Percentiles rank a stretch among this genome's conserved stretches.
These are phyloP conservation scores for Oryzias curvinotus DNA, from an alignment of 2,113 vertebrate genomes.

Conservation along the genomic window DNA sequence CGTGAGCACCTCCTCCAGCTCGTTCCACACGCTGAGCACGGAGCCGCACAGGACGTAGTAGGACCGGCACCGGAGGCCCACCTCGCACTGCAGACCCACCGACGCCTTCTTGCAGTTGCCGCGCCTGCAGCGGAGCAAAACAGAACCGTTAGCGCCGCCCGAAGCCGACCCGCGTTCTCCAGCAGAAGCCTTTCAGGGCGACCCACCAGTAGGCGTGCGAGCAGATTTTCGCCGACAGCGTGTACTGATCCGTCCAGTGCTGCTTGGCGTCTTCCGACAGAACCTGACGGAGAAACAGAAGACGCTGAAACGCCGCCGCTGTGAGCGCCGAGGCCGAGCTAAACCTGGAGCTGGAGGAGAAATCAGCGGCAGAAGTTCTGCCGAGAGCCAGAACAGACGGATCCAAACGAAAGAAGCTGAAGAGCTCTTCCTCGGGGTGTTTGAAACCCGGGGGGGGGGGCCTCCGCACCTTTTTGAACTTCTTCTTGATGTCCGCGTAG, in stretches of 20 bases:
- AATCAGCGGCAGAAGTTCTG: no score
- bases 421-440: no score
- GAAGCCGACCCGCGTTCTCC: no score
- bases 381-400: no score
- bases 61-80: slow-evolving; percentile 91
- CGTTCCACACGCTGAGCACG: slow-evolving; percentile 96
- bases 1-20: slow-evolving; percentile 93
- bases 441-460: no score
- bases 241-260: slow-evolving; percentile 95
- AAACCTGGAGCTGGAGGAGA: no score
- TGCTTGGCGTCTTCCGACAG: slow-evolving; percentile 91
- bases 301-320: no score
- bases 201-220: slow-evolving; percentile 95
- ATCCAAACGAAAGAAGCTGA: no score
- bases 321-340: no score
- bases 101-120: slow-evolving; percentile 98
- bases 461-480: slow-evolving; percentile 90
- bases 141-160: background rate
- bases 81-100: slow-evolving; percentile 92
- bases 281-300: slow-evolving; percentile 73
- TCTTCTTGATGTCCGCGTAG: slow-evolving; percentile 91
- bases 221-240: slow-evolving; percentile 90
- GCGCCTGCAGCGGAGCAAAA: slow-evolving; percentile 75
- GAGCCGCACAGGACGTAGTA: slow-evolving; percentile 95
- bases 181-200: background rate